phyloP scores from a whole-genome alignment of 1,140 invertebrate genomes.

The Alviniconcha marisindica region DNA sequence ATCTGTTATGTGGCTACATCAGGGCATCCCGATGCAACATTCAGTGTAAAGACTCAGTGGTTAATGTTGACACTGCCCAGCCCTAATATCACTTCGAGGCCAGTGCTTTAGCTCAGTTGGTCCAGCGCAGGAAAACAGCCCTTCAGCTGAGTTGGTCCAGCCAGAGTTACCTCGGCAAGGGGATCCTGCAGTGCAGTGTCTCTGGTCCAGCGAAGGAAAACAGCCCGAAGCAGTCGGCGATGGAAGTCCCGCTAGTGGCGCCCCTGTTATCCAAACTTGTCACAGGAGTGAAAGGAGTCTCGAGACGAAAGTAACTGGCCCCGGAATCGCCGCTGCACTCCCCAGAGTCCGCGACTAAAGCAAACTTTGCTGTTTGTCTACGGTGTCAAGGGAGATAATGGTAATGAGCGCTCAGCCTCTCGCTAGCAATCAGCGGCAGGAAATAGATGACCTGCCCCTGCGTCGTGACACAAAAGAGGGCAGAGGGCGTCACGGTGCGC shows the following conservation, averaged over 20 bases:
- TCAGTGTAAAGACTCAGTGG: no score
- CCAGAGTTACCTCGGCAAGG: no score
- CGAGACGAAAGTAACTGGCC: neutral
- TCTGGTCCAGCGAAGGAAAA: neutral
- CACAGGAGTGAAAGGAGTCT: neutral
- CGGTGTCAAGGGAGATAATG: conserved; percentile 31
- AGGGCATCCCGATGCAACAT: no score
- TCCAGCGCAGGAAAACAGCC: no score
- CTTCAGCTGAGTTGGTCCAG: no score
- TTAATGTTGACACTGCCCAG: no score
- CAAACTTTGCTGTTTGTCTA: neutral
- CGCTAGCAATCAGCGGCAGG: neutral
- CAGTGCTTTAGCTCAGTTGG: no score
- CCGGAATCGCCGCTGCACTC: neutral
- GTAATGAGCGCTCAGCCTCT: neutral
- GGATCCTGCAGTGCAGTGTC: neutral
- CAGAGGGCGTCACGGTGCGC: neutral
- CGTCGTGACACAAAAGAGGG: neutral
- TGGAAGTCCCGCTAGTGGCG: neutral
- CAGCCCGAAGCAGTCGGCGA: neutral
- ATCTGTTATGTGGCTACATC: no score
- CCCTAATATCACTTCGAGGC: no score
- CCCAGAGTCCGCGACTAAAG: neutral
- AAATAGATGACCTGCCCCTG: neutral
- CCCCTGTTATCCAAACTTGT: conserved; percentile 10